Base-by-base conservation (phyloP, 2,797 vertebrate genomes). In the Philypnodon macrostomus region DNA sequence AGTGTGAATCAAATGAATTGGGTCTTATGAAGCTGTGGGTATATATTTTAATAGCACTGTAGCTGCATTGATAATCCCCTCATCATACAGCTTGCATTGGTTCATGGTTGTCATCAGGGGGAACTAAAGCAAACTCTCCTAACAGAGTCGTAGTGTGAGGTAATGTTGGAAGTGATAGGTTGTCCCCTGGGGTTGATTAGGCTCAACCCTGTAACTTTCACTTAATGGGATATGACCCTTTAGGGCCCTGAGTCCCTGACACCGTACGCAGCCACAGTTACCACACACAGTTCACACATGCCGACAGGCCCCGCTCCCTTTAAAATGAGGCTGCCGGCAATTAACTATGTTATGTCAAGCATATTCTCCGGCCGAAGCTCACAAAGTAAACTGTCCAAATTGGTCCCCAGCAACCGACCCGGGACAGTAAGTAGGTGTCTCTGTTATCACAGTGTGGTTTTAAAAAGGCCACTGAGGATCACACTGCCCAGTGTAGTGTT, bases 311-410 rank as follows among this genome's bases (percentile, higher is more conserved):
- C 54, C 79, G 72, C 85, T 87, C 85, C 74, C 77, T 79, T 86
- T 86, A 79, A 85, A 86, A 77, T 23, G 17, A 73, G 73, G 68
- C 81, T 70, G 74, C 61, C 54, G 59, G 76, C 75, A 79, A 87
- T 87, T 88, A 86, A 83, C 73, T 66, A 75, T 80, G 87, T 81
- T 83, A 81, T 80, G 84, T 80, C 79, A 84, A 79, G 74, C 73
- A 56, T 75, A 77, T 83, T 85, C 70, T 73, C 72, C 73, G 64
- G 78, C 73, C 56, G 70, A 72, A 80, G 59, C 80, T 80, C 2
- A 47, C 62, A 73, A 73, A 61, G 64, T 83, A 86, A 88, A 85
- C 77, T 80, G 65, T 80, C 84, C 61, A 67, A 79, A 79, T 82
- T 77, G 67, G 82, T 78, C 75, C 65, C 65, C 52, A 74, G 74